Evolutionary conservation across 2,888 invertebrate genomes (phyloP), one percentile per base, ranked within the genome.

Genomic region (Aplocera efformata): DNA sequence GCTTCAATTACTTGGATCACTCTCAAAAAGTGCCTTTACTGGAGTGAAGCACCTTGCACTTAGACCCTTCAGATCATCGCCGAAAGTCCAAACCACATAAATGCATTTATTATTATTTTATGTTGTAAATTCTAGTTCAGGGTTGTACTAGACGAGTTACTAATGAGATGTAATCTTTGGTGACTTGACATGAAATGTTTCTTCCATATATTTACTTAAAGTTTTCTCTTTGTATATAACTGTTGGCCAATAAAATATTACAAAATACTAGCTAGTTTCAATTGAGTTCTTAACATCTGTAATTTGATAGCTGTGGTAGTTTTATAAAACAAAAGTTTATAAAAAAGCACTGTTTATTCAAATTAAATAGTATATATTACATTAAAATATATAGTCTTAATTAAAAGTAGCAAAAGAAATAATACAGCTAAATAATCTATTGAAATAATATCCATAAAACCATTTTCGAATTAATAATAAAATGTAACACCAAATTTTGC

Each of bases 361-460:
- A 88, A 86, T 86, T 85, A 88, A 84, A 86, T 85, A 78, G 69
- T 73, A 78, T 86, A 86, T 85, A 84, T 86, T 86, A 88, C 86
- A 86, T 79, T 86, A 84, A 84, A 83, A 85, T 82, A 85, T 73
- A 80, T 78, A 78, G 32, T 79, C 83, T 85, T 82, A 86, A 83
- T 83, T 78, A 83, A 82, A 48, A 77, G 77, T 82, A 82, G 85
- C 84, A 81, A 84, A 83, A 71, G 70, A 74, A 84, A 79, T 80
- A 77, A 61, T 85, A 86, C 80, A 81, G 79, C 86, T 85, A 86
- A 71, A 75, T 74, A 78, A 75, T 79, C 80, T 86, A 85, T 78
- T 74, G 72, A 82, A 79, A 77, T 78, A 77, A 77, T 76, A 78
- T 83, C 80, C 81, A 70, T 82, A 72, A 69, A 79, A 84, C 84